A percentile compares a stretch with the other conserved stretches of the same genome.
phyloP scores from a whole-genome alignment of 2,797 vertebrate genomes.

The Silurus lanzhouensis region DNA sequence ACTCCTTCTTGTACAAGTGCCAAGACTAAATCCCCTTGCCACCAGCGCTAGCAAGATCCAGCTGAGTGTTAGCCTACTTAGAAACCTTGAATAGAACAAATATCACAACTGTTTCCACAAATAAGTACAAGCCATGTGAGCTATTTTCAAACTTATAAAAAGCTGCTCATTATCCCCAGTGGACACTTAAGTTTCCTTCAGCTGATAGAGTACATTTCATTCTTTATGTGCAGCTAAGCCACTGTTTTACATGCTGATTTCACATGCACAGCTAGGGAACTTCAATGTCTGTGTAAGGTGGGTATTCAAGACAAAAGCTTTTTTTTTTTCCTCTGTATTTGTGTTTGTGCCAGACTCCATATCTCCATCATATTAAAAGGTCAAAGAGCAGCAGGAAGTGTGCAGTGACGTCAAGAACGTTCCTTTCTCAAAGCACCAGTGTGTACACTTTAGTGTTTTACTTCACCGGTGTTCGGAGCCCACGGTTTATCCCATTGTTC shows the following conservation, averaged over 20 bases:
- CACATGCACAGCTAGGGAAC: background rate
- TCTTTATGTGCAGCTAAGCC: constrained; percentile 17
- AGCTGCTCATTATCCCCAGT: constrained; percentile 14
- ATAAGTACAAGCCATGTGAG: constrained; percentile 14
- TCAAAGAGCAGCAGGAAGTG: constrained; percentile 53
- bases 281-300: background rate
- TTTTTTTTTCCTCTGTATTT: background rate
- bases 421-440: constrained; percentile 34
- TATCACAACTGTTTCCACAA: constrained; percentile 32
- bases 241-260: background rate
- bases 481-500: constrained; percentile 39
- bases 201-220: constrained; percentile 29
- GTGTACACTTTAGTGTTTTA: constrained; percentile 28
- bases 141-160: constrained; percentile 29
- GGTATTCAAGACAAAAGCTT: constrained; percentile 2
- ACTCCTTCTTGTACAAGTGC: constrained; percentile 16
- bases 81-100: constrained; percentile 42
- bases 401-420: constrained; percentile 48
- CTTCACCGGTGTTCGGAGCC: constrained; percentile 36
- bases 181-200: constrained; percentile 15
- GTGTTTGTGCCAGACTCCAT: constrained; percentile 37
- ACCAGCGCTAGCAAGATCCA: constrained; percentile 31
- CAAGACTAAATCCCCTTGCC: constrained; percentile 40
- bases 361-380: constrained; percentile 42
- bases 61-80: constrained; percentile 46